phyloP scores from a whole-genome alignment of 2,888 invertebrate genomes.

The Oegoconia quadripuncta region DNA sequence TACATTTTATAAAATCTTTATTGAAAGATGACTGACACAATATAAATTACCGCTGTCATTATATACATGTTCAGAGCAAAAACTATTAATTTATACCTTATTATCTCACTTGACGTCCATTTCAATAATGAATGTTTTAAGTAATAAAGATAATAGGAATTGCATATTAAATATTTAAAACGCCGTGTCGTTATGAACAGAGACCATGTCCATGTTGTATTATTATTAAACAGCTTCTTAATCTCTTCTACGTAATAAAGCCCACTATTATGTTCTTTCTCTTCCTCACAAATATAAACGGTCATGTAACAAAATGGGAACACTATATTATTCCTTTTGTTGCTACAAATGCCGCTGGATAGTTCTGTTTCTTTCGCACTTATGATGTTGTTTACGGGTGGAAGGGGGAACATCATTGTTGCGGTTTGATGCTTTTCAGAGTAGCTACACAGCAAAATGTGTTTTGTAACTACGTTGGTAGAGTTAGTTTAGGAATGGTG shows the following conservation, averaged over 20 bases:
- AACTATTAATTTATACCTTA: slow-evolving; percentile 52
- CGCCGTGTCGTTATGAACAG: slow-evolving; percentile 62
- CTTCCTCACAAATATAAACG: slow-evolving; percentile 39
- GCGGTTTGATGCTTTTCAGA: slow-evolving; percentile 46
- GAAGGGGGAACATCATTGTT: slow-evolving; percentile 58
- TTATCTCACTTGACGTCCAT: slow-evolving; percentile 55
- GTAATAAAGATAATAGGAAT: slow-evolving; percentile 69
- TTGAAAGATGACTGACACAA: slow-evolving; percentile 19
- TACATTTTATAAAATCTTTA: too few species aligned
- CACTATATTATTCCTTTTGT: slow-evolving; percentile 24
- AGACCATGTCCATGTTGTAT: slow-evolving; percentile 71
- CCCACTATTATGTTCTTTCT: slow-evolving; percentile 37
- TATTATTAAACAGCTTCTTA: slow-evolving; percentile 74
- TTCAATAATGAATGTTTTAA: slow-evolving; percentile 48
- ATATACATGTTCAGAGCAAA: slow-evolving; percentile 32
- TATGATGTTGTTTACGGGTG: slow-evolving; percentile 35
- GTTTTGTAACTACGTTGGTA: not conserved
- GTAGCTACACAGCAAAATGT: slow-evolving; percentile 17
- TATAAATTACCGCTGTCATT: slow-evolving; percentile 27
- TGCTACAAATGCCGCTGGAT: slow-evolving; percentile 29
- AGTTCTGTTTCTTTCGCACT: slow-evolving; percentile 57
- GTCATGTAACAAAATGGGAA: slow-evolving; percentile 38
- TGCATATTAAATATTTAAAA: slow-evolving; percentile 77
- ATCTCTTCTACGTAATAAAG: slow-evolving; percentile 51
- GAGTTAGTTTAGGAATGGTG: slow-evolving; percentile 24